Evolutionary conservation across 2,888 invertebrate genomes (phyloP).

Genomic region (Sphaeridia pumilis): DNA sequence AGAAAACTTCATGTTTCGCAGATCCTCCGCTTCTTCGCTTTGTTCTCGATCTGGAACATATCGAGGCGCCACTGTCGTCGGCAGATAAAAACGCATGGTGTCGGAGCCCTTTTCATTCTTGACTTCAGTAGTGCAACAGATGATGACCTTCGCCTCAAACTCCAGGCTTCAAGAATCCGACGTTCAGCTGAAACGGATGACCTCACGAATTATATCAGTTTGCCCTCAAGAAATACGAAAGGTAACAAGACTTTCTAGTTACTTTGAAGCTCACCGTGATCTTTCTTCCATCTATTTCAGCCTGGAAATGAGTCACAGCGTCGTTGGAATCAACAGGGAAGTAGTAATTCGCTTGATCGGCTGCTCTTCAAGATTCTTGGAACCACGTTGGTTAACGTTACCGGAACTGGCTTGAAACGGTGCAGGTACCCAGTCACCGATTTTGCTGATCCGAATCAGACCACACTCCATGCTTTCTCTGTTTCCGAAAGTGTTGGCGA

Average conservation of each 20-base stretch:
- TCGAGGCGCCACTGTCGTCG: slow-evolving; percentile 36
- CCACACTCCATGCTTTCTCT: slow-evolving; percentile 22
- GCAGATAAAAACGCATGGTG: slow-evolving; percentile 33
- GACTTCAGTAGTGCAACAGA: slow-evolving; percentile 34
- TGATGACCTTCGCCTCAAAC: slow-evolving; percentile 28
- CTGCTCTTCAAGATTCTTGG: slow-evolving; percentile 29
- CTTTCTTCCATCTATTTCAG: slow-evolving; percentile 11
- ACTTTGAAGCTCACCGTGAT: slow-evolving; percentile 13
- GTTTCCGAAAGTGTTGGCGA: slow-evolving; percentile 19
- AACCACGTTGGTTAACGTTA: slow-evolving; percentile 30
- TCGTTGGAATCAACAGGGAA: slow-evolving; percentile 24
- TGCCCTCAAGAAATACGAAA: background rate
- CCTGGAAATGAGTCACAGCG: slow-evolving; percentile 13
- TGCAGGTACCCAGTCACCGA: slow-evolving; percentile 15
- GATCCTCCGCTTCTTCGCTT: slow-evolving; percentile 24
- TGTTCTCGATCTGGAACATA: slow-evolving; percentile 26
- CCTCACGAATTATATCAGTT: background rate
- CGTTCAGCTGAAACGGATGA: slow-evolving; percentile 11
- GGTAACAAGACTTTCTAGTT: too few species aligned
- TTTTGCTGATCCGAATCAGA: slow-evolving; percentile 10
- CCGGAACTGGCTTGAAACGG: slow-evolving; percentile 28
- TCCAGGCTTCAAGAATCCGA: slow-evolving; percentile 34
- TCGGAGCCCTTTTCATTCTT: slow-evolving; percentile 29
- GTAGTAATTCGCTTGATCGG: slow-evolving; percentile 27
- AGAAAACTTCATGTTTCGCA: slow-evolving; percentile 25